Conservation (phyloP, 2,888 invertebrate species). For the Arctia plantaginis region DNA sequence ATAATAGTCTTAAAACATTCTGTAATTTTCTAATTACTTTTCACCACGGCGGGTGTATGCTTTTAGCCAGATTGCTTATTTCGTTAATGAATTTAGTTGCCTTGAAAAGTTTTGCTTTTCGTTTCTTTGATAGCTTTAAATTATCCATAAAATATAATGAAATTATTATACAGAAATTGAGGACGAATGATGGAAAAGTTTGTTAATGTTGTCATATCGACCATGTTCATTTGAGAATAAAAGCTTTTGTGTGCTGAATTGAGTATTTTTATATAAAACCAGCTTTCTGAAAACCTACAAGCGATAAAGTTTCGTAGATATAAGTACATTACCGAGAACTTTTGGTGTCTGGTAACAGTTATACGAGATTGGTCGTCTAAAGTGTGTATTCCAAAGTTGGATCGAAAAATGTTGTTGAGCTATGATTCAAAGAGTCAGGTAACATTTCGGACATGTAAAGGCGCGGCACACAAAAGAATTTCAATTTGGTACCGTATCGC, state of each 20-base stretch:
- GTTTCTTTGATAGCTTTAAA: conserved; percentile 66
- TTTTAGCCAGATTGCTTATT: conserved; percentile 83
- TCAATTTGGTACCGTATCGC: conserved; percentile 83
- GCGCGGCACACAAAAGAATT: conserved; percentile 82
- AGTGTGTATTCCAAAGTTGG: conserved; percentile 63
- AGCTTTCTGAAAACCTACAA: background rate
- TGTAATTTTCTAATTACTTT: conserved; percentile 80
- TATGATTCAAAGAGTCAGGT: conserved; percentile 76
- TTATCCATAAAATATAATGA: conserved; percentile 62
- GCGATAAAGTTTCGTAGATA: background rate
- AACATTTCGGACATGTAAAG: conserved; percentile 81
- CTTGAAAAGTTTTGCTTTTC: conserved; percentile 70
- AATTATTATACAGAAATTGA: conserved; percentile 54
- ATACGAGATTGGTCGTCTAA: conserved; percentile 33
- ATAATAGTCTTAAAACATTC: conserved; percentile 77
- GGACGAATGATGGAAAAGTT: conserved; percentile 48
- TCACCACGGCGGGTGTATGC: conserved; percentile 77
- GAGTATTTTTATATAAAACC: background rate
- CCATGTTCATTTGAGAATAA: conserved; percentile 32
- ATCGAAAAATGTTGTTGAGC: conserved; percentile 69
- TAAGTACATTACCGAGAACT: conserved; percentile 33
- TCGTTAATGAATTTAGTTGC: conserved; percentile 77
- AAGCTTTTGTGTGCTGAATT: background rate
- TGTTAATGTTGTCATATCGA: conserved; percentile 40
- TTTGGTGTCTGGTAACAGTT: conserved; percentile 36